A percentile compares a stretch with the other conserved stretches of the same genome.
phyloP scores from a whole-genome alignment of 2,113 vertebrate genomes.

The Pogona vitticeps region DNA sequence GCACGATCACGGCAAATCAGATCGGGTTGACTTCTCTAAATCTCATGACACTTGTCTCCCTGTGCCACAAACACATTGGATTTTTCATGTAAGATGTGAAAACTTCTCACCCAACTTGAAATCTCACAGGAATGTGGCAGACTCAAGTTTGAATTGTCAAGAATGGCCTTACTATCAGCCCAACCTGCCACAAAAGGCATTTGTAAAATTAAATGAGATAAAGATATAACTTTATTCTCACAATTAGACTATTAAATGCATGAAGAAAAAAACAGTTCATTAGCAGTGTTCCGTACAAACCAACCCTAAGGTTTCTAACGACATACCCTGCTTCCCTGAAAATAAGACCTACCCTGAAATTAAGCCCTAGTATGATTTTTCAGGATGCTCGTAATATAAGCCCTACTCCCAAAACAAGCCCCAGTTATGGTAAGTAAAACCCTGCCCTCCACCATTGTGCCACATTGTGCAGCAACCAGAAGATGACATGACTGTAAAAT shows the following conservation, averaged over 20 bases:
- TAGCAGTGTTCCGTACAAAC: not conserved
- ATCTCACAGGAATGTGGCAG: not conserved
- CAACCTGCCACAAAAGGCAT: not conserved
- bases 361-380: too few relatives aligned
- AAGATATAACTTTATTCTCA: not conserved
- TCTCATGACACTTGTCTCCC: not conserved
- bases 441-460: too few relatives aligned
- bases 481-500: too few relatives aligned
- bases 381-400: too few relatives aligned
- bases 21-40: not conserved
- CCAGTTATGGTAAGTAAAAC: too few relatives aligned
- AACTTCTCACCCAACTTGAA: not conserved
- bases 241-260: not conserved
- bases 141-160: not conserved
- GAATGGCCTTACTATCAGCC: not conserved
- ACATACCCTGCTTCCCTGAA: too few relatives aligned
- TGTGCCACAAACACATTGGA: not conserved
- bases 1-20: not conserved
- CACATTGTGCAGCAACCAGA: too few relatives aligned
- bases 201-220: not conserved
- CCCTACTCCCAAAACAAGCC: too few relatives aligned
- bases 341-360: too few relatives aligned
- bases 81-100: too few relatives aligned
- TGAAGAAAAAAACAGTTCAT: too few relatives aligned
- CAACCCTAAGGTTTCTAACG: slow-evolving; percentile 3